Conservation (phyloP, 1,140 invertebrate genomes). For the Cataglyphis hispanica region DNA sequence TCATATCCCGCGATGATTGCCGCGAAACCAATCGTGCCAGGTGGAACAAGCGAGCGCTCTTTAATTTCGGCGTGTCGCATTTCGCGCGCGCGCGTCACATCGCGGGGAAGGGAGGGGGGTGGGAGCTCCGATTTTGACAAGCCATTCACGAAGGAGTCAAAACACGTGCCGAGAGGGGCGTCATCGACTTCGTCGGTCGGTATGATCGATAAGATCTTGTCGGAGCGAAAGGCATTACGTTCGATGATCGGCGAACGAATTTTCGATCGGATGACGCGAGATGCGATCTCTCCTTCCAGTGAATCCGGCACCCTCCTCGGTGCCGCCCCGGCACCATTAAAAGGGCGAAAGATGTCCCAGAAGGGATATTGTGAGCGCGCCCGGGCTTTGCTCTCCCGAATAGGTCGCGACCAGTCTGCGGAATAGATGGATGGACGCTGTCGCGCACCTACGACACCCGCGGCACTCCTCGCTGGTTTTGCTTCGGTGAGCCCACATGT, state of each 20-base stretch:
- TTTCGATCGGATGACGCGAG: constrained; percentile 39
- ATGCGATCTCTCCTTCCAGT: constrained; percentile 47
- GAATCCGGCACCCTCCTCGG: constrained; percentile 31
- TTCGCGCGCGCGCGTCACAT: constrained; percentile 4
- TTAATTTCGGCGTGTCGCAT: constrained; percentile 46
- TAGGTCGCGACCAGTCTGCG: constrained; percentile 42
- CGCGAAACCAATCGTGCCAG: constrained; percentile 45
- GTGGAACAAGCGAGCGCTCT: constrained; percentile 31
- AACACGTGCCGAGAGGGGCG: constrained; percentile 32
- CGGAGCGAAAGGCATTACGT: constrained; percentile 22
- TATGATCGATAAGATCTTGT: constrained; percentile 63
- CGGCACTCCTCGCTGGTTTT: constrained; percentile 78
- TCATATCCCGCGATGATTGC: constrained; percentile 45
- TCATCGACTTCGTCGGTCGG: constrained; percentile 31
- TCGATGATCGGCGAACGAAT: constrained; percentile 41
- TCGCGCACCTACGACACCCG: constrained; percentile 77
- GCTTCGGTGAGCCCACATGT: constrained; percentile 85
- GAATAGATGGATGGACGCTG: constrained; percentile 76
- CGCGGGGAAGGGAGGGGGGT: not conserved
- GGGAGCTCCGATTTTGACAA: constrained; percentile 38
- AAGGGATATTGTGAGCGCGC: constrained; percentile 76
- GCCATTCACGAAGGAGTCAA: constrained; percentile 49
- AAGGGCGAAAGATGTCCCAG: constrained; percentile 78
- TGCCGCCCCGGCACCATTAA: constrained; percentile 73
- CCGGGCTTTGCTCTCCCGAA: constrained; percentile 67